Conservation (phyloP, 2,797 vertebrate genomes). For the Hoplostethus atlanticus region DNA sequence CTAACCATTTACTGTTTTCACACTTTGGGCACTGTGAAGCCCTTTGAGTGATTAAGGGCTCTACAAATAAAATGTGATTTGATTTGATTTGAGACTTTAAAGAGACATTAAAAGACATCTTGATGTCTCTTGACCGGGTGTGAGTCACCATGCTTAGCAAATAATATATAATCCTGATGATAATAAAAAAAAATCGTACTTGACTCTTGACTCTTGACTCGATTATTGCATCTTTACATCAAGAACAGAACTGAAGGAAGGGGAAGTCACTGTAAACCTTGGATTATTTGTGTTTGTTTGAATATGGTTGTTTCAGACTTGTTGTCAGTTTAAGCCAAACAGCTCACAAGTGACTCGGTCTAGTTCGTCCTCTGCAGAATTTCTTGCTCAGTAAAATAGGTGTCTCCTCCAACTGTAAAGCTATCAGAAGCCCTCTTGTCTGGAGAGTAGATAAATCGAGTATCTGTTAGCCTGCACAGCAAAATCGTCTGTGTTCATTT, state of each 20-base stretch:
- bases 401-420: slow-evolving; percentile 43
- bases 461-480: slow-evolving; percentile 20
- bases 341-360: not conserved
- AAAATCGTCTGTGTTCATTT: too few relatives aligned
- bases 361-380: not conserved
- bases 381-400: not conserved
- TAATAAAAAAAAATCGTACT: not conserved
- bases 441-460: slow-evolving; percentile 48
- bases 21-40: too few relatives aligned
- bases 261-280: not conserved
- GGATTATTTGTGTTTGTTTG: not conserved
- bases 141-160: not conserved
- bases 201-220: slow-evolving; percentile 4
- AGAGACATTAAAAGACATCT: too few relatives aligned
- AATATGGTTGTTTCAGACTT: not conserved
- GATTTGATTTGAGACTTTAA: too few relatives aligned
- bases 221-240: not conserved
- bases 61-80: too few relatives aligned
- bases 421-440: slow-evolving; percentile 55
- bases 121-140: not conserved
- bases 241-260: not conserved
- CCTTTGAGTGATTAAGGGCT: too few relatives aligned
- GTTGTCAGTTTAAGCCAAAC: not conserved
- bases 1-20: too few relatives aligned
- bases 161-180: not conserved